Evolutionary conservation across 2,888 invertebrate genomes (phyloP).

Genomic region (Ferdinandea cuprea): DNA sequence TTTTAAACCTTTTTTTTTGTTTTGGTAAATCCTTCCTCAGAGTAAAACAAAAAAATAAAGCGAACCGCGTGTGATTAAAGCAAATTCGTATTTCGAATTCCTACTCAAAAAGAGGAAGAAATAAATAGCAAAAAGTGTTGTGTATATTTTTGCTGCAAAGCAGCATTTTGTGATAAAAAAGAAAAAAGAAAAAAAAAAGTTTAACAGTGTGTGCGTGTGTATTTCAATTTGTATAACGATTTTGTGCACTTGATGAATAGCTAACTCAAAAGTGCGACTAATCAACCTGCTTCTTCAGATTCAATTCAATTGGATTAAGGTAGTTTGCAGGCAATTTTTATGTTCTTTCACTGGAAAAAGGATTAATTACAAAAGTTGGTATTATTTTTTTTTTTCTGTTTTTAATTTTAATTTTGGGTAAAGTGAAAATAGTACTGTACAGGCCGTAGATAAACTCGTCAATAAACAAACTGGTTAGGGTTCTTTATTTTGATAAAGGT

Average conservation of each 20-base stretch:
- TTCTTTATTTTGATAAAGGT: background rate
- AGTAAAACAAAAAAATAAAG: background rate
- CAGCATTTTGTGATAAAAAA: constrained; percentile 54
- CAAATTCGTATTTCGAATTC: constrained; percentile 12
- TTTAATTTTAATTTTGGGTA: constrained; percentile 7
- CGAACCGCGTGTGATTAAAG: constrained; percentile 26
- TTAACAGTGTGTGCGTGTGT: constrained; percentile 4
- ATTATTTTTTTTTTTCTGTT: constrained; percentile 26
- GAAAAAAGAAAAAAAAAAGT: background rate
- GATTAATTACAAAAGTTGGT: constrained; percentile 70
- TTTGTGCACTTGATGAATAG: constrained; percentile 54
- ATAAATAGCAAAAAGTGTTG: constrained; percentile 32
- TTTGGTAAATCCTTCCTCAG: constrained; percentile 9
- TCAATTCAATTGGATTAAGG: constrained; percentile 40
- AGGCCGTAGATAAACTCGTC: constrained; percentile 25
- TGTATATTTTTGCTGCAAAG: background rate
- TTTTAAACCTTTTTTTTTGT: constrained; percentile 12
- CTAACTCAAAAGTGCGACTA: constrained; percentile 22
- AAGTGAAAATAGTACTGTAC: constrained; percentile 34
- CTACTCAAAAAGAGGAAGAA: constrained; percentile 16
- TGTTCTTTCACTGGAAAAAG: constrained; percentile 31
- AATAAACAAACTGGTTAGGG: background rate
- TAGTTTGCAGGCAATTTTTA: constrained; percentile 1
- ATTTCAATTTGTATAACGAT: constrained; percentile 26
- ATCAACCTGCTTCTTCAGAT: constrained; percentile 12